A percentile compares a stretch with the other conserved stretches of the same genome.
phyloP scores from a whole-genome alignment of 2,888 invertebrate genomes.

The Axea sp. region DNA sequence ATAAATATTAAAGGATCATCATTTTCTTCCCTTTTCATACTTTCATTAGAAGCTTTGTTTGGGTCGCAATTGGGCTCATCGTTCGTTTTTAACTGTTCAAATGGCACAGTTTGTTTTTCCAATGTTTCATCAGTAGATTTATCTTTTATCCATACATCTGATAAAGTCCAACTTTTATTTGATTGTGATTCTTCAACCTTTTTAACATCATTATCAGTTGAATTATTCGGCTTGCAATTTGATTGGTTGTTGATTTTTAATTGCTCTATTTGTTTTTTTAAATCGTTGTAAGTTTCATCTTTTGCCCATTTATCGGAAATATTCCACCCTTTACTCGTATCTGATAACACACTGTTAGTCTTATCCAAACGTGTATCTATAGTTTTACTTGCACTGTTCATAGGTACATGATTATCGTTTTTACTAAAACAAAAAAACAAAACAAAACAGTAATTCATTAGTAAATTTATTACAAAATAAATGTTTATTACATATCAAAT shows the following conservation, averaged over 20 bases:
- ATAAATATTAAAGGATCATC: constrained; percentile 61
- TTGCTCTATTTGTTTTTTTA: constrained; percentile 35
- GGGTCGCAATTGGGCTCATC: constrained; percentile 16
- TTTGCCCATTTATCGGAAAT: constrained; percentile 28
- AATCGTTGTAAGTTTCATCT: constrained; percentile 29
- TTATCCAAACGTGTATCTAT: constrained; percentile 3
- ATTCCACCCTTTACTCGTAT: constrained; percentile 19
- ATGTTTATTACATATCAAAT: no score
- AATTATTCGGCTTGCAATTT: constrained; percentile 9
- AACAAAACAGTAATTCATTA: no score
- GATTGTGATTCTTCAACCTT: constrained; percentile 7
- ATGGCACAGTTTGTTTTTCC: background rate
- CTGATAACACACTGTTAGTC: background rate
- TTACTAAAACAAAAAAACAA: constrained; percentile 74
- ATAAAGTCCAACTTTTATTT: constrained; percentile 15
- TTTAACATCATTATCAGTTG: constrained; percentile 2
- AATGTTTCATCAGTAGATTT: constrained; percentile 3
- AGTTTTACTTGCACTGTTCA: constrained; percentile 79
- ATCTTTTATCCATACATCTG: constrained; percentile 9
- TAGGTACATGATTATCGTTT: constrained; percentile 83
- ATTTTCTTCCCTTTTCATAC: constrained; percentile 51
- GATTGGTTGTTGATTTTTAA: constrained; percentile 24
- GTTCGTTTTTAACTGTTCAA: constrained; percentile 10
- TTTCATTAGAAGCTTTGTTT: constrained; percentile 17
- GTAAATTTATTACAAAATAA: no score